Evolutionary conservation across 1,140 invertebrate species (phyloP).

Genomic region (Dryas iulia): DNA sequence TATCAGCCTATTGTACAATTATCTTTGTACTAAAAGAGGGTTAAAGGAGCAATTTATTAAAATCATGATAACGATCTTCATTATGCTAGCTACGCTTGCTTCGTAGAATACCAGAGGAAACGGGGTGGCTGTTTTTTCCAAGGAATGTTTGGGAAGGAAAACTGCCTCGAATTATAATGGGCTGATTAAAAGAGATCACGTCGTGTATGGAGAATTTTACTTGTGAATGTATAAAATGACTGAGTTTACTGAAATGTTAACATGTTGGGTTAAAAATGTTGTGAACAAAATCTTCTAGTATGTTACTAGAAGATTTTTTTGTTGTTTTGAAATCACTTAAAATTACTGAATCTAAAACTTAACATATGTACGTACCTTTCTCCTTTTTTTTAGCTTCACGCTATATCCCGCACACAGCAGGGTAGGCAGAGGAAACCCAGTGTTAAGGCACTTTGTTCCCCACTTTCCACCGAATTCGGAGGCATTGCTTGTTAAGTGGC

Average conservation of each 20-base stretch:
- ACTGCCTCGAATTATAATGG: slow-evolving; percentile 26
- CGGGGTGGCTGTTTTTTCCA: not conserved
- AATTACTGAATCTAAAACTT: too few relatives aligned
- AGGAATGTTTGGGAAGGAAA: slow-evolving; percentile 20
- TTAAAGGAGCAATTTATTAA: slow-evolving; percentile 32
- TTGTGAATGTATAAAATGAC: not conserved
- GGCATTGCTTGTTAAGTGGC: too few relatives aligned
- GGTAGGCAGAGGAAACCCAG: too few relatives aligned
- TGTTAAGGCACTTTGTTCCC: too few relatives aligned
- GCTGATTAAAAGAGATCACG: slow-evolving; percentile 29
- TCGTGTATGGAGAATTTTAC: slow-evolving; percentile 16
- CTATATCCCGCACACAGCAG: too few relatives aligned
- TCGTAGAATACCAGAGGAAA: slow-evolving; percentile 22
- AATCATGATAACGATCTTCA: slow-evolving; percentile 34
- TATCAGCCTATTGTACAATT: not conserved
- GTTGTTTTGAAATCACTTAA: too few relatives aligned
- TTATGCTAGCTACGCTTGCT: slow-evolving; percentile 29
- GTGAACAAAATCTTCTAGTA: too few relatives aligned
- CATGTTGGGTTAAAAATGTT: too few relatives aligned
- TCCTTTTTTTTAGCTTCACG: too few relatives aligned
- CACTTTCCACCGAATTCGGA: too few relatives aligned
- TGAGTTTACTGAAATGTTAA: not conserved
- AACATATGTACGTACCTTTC: too few relatives aligned
- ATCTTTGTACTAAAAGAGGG: slow-evolving; percentile 22
- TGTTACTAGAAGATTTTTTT: too few relatives aligned